Conservation (phyloP, 1,140 invertebrate genomes). For the Caenorhabditis latens region DNA sequence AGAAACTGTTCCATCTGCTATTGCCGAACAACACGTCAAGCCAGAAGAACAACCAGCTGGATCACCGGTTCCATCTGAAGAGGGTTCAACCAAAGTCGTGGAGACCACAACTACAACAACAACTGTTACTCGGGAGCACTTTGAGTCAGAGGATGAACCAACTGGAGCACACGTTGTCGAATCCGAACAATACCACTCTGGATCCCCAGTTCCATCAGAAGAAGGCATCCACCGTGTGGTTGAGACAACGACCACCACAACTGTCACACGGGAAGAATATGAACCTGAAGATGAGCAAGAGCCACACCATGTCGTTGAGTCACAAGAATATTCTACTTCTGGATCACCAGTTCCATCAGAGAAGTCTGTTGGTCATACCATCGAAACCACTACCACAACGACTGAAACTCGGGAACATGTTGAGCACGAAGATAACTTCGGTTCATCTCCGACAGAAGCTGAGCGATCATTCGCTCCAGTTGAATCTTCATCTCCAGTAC, state of each 20-base stretch:
- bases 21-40: neutral
- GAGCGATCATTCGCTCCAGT: no score
- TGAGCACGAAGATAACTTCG: neutral
- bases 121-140: conserved; percentile 2
- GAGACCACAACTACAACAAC: conserved; percentile 50
- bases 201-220: neutral
- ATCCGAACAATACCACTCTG: neutral
- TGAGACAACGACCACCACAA: neutral
- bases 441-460: neutral
- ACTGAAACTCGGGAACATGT: conserved; percentile 1
- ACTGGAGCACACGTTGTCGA: neutral
- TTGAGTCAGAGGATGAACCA: neutral
- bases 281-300: neutral
- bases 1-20: neutral
- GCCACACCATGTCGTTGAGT: neutral
- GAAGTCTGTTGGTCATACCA: neutral
- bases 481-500: neutral
- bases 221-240: neutral
- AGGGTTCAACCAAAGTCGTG: neutral
- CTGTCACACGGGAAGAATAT: neutral
- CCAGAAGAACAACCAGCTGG: neutral
- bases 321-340: neutral
- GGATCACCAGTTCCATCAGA: conserved; percentile 39
- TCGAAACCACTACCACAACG: conserved; percentile 53
- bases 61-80: conserved; percentile 31